These are phyloP conservation scores for Spatula versicolor DNA, from an alignment of 2,797 vertebrate genomes.

Conservation along the genomic window DNA sequence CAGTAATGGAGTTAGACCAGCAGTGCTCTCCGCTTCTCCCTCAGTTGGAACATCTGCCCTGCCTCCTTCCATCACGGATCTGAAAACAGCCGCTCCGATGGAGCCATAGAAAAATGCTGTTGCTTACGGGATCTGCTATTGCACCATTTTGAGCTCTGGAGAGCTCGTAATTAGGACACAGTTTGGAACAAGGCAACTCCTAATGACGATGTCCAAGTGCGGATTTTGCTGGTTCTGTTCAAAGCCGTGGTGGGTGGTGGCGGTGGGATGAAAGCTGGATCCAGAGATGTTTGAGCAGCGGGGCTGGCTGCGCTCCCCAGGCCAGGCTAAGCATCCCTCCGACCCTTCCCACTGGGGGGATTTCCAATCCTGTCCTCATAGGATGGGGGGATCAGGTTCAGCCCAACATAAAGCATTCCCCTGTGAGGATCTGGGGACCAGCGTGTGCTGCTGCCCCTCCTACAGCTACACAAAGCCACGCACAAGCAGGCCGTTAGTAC, in stretches of 20 bases:
- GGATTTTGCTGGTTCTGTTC: neutral
- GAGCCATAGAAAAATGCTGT: neutral
- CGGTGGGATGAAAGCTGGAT: accelerated
- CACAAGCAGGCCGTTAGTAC: neutral
- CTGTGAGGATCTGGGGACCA: neutral
- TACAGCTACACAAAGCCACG: accelerated
- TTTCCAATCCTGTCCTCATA: neutral
- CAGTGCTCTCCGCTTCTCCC: neutral
- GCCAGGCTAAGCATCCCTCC: neutral
- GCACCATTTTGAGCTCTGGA: neutral
- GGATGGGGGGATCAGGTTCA: accelerated
- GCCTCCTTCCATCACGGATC: neutral
- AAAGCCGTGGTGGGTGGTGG: too few species aligned
- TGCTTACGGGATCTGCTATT: neutral
- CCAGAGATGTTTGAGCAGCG: neutral
- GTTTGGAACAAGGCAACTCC: neutral
- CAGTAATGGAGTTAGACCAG: neutral
- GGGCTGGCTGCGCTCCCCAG: neutral
- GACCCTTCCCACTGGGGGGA: accelerated
- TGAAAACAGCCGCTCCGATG: neutral
- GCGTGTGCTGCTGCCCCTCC: neutral
- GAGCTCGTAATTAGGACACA: accelerated
- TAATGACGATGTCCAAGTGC: neutral
- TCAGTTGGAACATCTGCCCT: neutral
- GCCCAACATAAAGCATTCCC: neutral